phyloP scores from a whole-genome alignment of 2,888 invertebrate species.

The Microplitis manilae region DNA sequence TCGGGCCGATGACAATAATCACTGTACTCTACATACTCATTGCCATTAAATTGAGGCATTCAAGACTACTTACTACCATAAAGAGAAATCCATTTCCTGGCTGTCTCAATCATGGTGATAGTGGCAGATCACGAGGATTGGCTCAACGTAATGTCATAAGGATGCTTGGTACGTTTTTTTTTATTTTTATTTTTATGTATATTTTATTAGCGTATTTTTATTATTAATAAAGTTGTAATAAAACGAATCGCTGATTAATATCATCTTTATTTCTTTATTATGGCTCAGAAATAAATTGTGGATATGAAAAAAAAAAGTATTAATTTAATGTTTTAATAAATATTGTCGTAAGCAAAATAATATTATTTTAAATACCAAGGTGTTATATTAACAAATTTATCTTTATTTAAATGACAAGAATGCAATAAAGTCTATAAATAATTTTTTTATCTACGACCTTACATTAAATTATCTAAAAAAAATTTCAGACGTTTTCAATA shows the following conservation, averaged over 20 bases:
- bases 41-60: slow-evolving; percentile 80
- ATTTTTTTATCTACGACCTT: neutral
- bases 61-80: slow-evolving; percentile 71
- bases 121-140: slow-evolving; percentile 69
- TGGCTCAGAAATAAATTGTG: too few species aligned
- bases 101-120: slow-evolving; percentile 74
- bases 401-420: neutral
- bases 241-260: neutral
- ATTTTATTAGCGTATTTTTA: neutral
- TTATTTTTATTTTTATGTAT: neutral
- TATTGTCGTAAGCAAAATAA: neutral
- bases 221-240: neutral
- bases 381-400: neutral
- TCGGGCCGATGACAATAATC: slow-evolving; percentile 90
- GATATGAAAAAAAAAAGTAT: too few species aligned
- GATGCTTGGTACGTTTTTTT: slow-evolving; percentile 81
- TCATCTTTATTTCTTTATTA: neutral
- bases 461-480: neutral
- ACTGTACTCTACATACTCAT: slow-evolving; percentile 86
- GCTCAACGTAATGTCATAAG: slow-evolving; percentile 79
- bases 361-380: neutral
- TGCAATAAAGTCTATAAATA: neutral
- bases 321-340: neutral
- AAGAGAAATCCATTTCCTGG: slow-evolving; percentile 75
- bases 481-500: neutral